A percentile compares a stretch with the other conserved stretches of the same genome.
Conservation (phyloP, 2,888 invertebrate species). For the Himalopsyche anomala region DNA sequence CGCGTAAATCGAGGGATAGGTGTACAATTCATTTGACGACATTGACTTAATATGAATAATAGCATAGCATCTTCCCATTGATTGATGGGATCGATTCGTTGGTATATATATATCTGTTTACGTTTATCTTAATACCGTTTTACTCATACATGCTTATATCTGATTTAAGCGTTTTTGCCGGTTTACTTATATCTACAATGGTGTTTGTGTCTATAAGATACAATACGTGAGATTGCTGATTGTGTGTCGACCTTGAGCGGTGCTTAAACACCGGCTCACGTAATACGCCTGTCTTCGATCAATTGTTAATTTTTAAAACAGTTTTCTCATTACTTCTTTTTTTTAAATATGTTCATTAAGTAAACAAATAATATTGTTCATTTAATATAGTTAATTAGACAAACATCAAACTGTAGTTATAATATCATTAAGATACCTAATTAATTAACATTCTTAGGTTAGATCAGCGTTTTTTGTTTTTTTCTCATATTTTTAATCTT, state of each 20-base stretch:
- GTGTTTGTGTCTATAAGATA: too few species aligned
- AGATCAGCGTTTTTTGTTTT: too few species aligned
- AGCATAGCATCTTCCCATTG: background rate
- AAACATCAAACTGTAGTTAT: too few species aligned
- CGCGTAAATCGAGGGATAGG: too few species aligned
- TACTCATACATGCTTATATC: background rate
- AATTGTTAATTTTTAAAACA: slow-evolving; percentile 29
- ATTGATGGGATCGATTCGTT: slow-evolving; percentile 3
- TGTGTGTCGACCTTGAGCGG: slow-evolving; percentile 23
- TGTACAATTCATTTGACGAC: background rate
- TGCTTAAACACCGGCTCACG: slow-evolving; percentile 13
- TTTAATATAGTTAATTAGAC: too few species aligned
- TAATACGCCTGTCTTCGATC: slow-evolving; percentile 22
- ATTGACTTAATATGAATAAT: background rate
- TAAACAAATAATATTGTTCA: too few species aligned
- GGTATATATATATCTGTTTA: background rate
- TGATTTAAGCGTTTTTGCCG: background rate
- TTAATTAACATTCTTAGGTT: too few species aligned
- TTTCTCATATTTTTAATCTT: too few species aligned
- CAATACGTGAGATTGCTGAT: background rate
- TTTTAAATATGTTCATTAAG: background rate
- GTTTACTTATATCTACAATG: background rate
- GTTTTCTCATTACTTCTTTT: background rate
- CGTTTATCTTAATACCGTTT: background rate
- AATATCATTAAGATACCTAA: too few species aligned